Conservation (phyloP, 2,888 invertebrate species). For the Leptodirus hochenwartii region DNA sequence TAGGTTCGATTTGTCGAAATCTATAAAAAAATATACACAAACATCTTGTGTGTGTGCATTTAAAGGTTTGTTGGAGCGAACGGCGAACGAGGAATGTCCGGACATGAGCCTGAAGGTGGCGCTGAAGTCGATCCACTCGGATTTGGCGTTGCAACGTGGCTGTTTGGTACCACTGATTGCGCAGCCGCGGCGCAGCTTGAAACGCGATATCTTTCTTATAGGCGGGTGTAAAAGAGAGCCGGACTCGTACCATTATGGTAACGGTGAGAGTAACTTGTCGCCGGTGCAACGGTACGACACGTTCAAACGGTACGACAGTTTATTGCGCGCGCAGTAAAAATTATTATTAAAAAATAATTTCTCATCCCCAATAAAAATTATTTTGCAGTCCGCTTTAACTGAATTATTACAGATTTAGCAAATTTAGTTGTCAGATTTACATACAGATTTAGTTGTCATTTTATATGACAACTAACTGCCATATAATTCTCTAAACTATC, state of each 20-base stretch:
- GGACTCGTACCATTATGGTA: constrained; percentile 50
- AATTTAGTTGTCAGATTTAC: no score
- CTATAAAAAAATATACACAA: constrained; percentile 1
- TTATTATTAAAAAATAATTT: no score
- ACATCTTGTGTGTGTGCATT: constrained; percentile 7
- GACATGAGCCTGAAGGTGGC: constrained; percentile 65
- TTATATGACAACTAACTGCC: no score
- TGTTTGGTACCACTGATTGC: constrained; percentile 58
- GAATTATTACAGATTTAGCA: no score
- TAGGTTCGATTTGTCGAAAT: constrained; percentile 21
- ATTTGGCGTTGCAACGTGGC: constrained; percentile 56
- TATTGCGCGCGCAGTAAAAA: no score
- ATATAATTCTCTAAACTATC: no score
- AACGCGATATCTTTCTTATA: constrained; percentile 72
- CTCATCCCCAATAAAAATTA: no score
- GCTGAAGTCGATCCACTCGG: constrained; percentile 58
- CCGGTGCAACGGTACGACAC: constrained; percentile 72
- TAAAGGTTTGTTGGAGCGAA: constrained; percentile 50
- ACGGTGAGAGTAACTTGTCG: constrained; percentile 60
- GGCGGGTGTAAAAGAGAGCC: constrained; percentile 75
- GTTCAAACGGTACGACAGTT: constrained; percentile 40
- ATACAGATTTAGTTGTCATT: no score
- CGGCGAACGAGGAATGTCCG: constrained; percentile 55
- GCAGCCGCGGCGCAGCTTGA: constrained; percentile 67
- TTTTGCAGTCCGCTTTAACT: no score